Base-by-base conservation (phyloP, 2,888 invertebrate genomes). In the Prostheceraeus crozeri region DNA sequence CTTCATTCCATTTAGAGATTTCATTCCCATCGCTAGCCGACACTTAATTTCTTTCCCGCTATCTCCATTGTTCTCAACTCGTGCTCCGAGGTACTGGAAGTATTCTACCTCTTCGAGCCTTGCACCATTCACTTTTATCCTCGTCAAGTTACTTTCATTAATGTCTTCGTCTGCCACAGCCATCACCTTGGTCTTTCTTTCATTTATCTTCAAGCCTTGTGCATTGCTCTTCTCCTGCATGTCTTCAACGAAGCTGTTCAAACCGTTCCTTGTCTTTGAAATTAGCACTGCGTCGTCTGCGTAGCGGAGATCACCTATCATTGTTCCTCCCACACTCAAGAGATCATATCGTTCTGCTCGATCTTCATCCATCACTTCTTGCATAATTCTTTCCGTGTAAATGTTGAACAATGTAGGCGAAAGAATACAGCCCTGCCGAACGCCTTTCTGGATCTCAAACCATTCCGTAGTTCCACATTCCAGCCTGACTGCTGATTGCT, bases 371-470 rank as follows among this genome's bases (percentile, higher is more conserved):
- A 27, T n/a, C 11, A 21, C 23, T 6, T 51, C 21, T 28, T 21
- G 6, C 51, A 51, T 51, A 21, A 51, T 51, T 28, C 8, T 6
- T 28, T 51, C 51, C 4, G 51, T 53, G 54, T 53, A 53, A 8
- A 53, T 6, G 8, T n/a, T 21, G 35, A 53, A 53, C 8, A 53
- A 6, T n/a, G 19, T 21, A 14, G 54, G 40, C 11, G 23, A 21
- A n/a, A 21, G 35, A 6, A 28, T 23, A 36, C 54, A 53, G 25
- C 54, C 54, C 14, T 36, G 35, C 33, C 54, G 28, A 16, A 53
- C 54, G 23, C 48, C 48, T 11, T 21, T 48, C n/a, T 28, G 25
- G 6, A 28, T 23, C 14, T 48, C 27, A 14, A 48, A 48, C 10
- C 19, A 48, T n/a, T 48, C 23, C 8, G 48, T 19, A 11, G 14